Evolutionary conservation across 2,797 vertebrate species (phyloP).

Genomic region (Nannoperca obscura): DNA sequence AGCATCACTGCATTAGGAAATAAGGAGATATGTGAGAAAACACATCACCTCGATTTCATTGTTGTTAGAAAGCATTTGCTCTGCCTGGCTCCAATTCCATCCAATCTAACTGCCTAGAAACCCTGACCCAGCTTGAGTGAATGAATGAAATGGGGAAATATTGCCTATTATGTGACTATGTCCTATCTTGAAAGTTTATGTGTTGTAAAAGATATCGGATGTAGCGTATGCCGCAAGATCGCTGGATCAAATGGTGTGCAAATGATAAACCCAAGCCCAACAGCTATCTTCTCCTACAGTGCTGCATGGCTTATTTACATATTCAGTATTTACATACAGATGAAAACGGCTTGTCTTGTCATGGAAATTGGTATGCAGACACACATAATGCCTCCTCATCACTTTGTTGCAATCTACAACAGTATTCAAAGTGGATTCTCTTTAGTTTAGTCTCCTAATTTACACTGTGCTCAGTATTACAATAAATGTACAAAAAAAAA

Average conservation of each 20-base stretch:
- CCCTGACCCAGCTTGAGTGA: conserved; percentile 59
- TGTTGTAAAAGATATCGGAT: conserved; percentile 70
- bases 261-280: conserved; percentile 72
- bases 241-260: conserved; percentile 73
- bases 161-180: conserved; percentile 56
- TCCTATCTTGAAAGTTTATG: conserved; percentile 60
- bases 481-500: conserved; percentile 20
- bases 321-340: conserved; percentile 83
- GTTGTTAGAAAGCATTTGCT: conserved; percentile 78
- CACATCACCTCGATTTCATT: conserved; percentile 75
- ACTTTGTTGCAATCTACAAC: conserved; percentile 73
- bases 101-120: conserved; percentile 67
- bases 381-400: conserved; percentile 77
- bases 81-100: conserved; percentile 64
- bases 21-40: conserved; percentile 76
- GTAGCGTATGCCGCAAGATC: conserved; percentile 59
- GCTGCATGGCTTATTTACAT: conserved; percentile 79
- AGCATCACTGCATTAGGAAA: conserved; percentile 72
- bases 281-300: conserved; percentile 59
- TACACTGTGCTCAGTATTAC: conserved; percentile 46
- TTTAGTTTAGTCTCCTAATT: conserved; percentile 48
- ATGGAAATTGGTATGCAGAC: conserved; percentile 72
- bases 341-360: conserved; percentile 76
- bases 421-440: conserved; percentile 60
- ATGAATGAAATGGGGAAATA: conserved; percentile 66